Evolutionary conservation across 1,140 invertebrate genomes (phyloP), one percentile per base, ranked within the genome.

Genomic region (Druon quercuslanigerum): DNA sequence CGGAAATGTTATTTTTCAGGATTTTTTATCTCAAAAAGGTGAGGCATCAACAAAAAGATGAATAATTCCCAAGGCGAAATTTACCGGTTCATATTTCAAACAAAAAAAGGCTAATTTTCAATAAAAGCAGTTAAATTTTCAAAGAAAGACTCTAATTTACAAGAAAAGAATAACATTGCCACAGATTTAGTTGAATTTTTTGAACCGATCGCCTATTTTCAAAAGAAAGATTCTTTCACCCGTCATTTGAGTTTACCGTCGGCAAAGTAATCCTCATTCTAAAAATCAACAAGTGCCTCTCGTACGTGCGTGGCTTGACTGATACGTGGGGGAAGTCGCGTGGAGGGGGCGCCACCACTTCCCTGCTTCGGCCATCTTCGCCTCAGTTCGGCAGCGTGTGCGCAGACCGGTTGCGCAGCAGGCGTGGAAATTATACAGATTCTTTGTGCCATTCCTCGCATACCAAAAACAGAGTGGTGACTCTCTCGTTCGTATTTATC

Each of bases 401-500:
- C 95, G 95, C 95, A 94, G 92, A 93, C 91, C 92, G 92, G 93
- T 92, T 96, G 95, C 95, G 95, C 95, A 94, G 92, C 94, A 93
- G 93, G 92, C 93, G 93, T 93, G 93, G 95, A 95, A 96, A 96
- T 96, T 96, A 95, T 96, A 95, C 93, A 94, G 95, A 96, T 96
- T 96, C 96, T 96, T 96, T 96, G 95, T 96, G 95, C 95, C 95
- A 96, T 96, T 96, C 96, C 95, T 96, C 93, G 94, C 96, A 96
- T 96, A 96, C 96, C 96, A 96, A 95, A 95, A 95, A 95, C 94
- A 95, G 94, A 92, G 95, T 90, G 93, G 94, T 91, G 94, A 94
- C 94, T 95, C 93, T 84, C 93, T 84, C 93, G 85, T 84, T 94
- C 93, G 93, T 94, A 94, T 94, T 95, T 94, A 94, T 94, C 92